Evolutionary conservation across 2,113 vertebrate species (phyloP).

Genomic region (Rhinogobius similis): DNA sequence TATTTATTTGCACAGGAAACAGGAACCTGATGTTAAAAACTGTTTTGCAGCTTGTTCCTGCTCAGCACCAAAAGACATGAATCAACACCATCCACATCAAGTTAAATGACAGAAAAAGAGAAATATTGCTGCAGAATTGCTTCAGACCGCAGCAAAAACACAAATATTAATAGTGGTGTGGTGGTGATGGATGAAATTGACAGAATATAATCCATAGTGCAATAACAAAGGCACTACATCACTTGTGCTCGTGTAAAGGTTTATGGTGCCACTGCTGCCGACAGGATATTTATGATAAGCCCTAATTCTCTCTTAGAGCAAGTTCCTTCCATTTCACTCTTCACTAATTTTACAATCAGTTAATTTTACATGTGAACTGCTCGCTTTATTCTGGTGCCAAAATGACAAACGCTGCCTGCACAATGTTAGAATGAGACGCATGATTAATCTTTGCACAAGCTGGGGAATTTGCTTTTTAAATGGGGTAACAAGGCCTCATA

Average conservation of each 20-base stretch:
- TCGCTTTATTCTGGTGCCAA: background rate
- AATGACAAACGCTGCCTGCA: background rate
- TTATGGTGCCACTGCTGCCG: background rate
- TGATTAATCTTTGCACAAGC: background rate
- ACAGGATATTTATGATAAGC: conserved; percentile 15
- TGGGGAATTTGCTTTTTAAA: conserved; percentile 1
- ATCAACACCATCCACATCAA: too few relatives aligned
- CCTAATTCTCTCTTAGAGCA: conserved; percentile 5
- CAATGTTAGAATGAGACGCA: background rate
- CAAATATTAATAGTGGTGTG: background rate
- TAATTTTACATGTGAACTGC: conserved; percentile 5
- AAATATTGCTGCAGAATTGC: background rate
- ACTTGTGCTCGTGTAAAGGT: conserved; percentile 4
- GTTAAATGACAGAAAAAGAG: background rate
- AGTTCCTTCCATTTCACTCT: conserved; percentile 7
- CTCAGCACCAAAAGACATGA: too few relatives aligned
- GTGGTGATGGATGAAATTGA: conserved; percentile 5
- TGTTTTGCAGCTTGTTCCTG: too few relatives aligned
- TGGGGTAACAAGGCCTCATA: background rate
- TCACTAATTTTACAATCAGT: conserved; percentile 9
- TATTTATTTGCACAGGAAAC: too few relatives aligned
- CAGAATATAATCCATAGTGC: background rate
- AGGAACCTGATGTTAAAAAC: too few relatives aligned
- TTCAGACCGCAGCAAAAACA: background rate
- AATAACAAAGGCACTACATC: conserved; percentile 1